Conservation (phyloP, 2,113 vertebrate genomes). For the Lophura nycthemera region DNA sequence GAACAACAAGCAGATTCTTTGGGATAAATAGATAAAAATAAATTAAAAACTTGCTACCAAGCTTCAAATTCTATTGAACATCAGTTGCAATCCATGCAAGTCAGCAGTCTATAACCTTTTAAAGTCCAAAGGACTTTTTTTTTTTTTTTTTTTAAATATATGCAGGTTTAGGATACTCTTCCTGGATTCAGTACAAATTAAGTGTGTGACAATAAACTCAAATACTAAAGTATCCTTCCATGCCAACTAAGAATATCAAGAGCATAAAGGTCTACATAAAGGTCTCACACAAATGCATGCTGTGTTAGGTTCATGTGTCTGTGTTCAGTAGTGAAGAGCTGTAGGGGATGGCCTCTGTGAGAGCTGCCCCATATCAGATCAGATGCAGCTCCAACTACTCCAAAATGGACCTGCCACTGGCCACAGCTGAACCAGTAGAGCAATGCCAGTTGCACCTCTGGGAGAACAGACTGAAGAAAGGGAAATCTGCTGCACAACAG, state of each 20-base stretch:
- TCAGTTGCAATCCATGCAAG: constrained; percentile 59
- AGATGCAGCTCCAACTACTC: background rate
- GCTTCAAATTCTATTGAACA: constrained; percentile 67
- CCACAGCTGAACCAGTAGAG: background rate
- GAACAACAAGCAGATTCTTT: constrained; percentile 72
- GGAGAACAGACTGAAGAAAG: background rate
- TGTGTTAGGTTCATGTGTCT: background rate
- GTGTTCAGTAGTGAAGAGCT: background rate
- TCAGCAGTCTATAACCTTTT: constrained; percentile 77
- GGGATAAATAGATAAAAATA: constrained; percentile 63
- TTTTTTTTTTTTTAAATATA: constrained; percentile 50
- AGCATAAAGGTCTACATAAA: background rate
- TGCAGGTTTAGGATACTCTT: constrained; percentile 60
- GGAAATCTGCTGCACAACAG: background rate
- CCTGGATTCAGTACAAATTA: constrained; percentile 24
- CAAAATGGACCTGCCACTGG: too few relatives aligned
- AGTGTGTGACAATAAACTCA: background rate
- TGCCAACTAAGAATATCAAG: background rate
- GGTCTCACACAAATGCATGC: background rate
- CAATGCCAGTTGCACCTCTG: too few relatives aligned
- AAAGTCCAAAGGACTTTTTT: constrained; percentile 73
- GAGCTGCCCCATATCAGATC: background rate
- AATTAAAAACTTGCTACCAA: constrained; percentile 65
- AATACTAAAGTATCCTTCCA: background rate
- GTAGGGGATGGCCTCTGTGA: background rate